Evolutionary conservation across 2,113 vertebrate species (phyloP).

Genomic region (Steatornis caripensis): DNA sequence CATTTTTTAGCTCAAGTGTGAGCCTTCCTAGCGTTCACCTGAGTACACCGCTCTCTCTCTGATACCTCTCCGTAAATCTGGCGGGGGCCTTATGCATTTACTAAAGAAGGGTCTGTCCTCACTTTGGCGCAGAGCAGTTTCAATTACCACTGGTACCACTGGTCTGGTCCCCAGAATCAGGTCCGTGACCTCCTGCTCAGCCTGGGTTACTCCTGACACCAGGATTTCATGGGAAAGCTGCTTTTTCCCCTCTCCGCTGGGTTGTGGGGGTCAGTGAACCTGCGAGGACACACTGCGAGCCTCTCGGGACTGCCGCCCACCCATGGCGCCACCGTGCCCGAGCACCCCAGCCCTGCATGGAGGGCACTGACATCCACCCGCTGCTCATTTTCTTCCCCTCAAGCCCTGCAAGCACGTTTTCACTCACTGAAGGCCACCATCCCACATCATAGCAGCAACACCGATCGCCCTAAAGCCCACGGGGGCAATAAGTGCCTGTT

Average conservation of each 20-base stretch:
- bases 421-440: accelerated
- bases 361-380: accelerated
- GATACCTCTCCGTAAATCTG: too few relatives aligned
- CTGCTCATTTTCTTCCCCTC: not conserved
- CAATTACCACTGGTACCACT: accelerated
- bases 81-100: not conserved
- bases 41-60: not conserved
- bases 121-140: not conserved
- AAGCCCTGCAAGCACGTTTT: accelerated
- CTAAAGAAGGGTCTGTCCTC: not conserved
- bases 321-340: accelerated
- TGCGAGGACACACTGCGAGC: accelerated
- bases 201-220: not conserved
- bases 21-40: not conserved
- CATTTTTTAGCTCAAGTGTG: not conserved
- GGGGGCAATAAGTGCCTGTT: accelerated
- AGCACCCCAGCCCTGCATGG: not conserved
- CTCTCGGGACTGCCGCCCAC: accelerated
- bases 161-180: not conserved
- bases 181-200: not conserved
- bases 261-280: not conserved
- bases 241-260: not conserved
- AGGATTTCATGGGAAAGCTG: not conserved
- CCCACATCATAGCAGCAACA: accelerated
- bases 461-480: not conserved